Percentiles rank a stretch among this genome's conserved stretches.
Evolutionary conservation across 2,888 invertebrate species (phyloP).

Genomic region (Pemphredon lugubris): DNA sequence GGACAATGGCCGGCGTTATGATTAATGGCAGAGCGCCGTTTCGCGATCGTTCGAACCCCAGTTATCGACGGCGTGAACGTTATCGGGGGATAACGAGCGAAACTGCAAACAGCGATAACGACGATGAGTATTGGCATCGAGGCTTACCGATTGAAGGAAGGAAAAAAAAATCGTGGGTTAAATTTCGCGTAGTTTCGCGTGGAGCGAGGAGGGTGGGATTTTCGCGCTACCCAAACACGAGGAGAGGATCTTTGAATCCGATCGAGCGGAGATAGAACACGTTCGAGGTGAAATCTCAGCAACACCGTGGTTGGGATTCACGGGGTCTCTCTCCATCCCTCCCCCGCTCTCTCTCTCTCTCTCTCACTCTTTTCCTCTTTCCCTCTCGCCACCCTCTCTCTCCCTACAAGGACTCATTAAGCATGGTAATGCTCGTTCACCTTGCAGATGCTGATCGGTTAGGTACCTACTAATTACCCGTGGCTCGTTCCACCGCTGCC

Average conservation of each 20-base stretch:
- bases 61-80: neutral
- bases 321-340: too few relatives aligned
- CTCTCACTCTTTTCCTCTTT: slow-evolving; percentile 19
- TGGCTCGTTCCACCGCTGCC: slow-evolving; percentile 63
- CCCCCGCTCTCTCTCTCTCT: slow-evolving; percentile 18
- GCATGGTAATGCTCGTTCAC: slow-evolving; percentile 70
- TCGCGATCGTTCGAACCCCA: neutral
- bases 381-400: slow-evolving; percentile 18
- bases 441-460: slow-evolving; percentile 72
- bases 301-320: slow-evolving; percentile 42
- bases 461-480: slow-evolving; percentile 79
- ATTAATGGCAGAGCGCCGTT: neutral
- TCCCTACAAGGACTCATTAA: slow-evolving; percentile 74
- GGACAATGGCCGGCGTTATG: neutral
- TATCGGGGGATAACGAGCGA: neutral
- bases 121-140: too few relatives aligned
- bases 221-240: slow-evolving; percentile 42
- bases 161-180: too few relatives aligned
- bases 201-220: slow-evolving; percentile 43
- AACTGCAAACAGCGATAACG: too few relatives aligned
- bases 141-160: too few relatives aligned
- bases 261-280: slow-evolving; percentile 58
- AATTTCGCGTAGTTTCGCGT: slow-evolving; percentile 2
- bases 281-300: slow-evolving; percentile 49
- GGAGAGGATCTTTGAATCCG: slow-evolving; percentile 23